Evolutionary conservation across 2,888 invertebrate species (phyloP).

Genomic region (Troides aeacus): DNA sequence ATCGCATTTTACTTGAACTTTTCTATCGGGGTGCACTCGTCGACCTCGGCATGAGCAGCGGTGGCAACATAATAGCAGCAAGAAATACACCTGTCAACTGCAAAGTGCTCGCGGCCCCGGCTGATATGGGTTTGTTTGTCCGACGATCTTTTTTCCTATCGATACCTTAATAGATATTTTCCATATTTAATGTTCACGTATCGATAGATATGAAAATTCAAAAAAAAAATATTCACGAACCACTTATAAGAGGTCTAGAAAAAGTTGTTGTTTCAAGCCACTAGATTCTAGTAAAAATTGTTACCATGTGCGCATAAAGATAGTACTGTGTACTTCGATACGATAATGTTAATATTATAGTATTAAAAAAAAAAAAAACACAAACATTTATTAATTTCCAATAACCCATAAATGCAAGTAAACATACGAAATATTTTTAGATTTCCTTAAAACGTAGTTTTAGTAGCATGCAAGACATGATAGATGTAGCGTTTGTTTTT

Average conservation of each 20-base stretch:
- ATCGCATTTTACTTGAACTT: conserved; percentile 15
- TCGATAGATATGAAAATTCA: background rate
- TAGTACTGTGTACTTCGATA: too few species aligned
- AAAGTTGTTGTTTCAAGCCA: background rate
- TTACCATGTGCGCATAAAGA: too few species aligned
- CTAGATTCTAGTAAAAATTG: too few species aligned
- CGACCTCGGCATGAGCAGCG: conserved; percentile 16
- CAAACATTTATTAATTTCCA: too few species aligned
- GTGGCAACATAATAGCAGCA: conserved; percentile 6
- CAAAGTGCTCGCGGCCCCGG: conserved; percentile 6
- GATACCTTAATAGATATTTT: conserved; percentile 1
- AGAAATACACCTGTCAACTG: conserved; percentile 24
- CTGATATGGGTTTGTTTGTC: conserved; percentile 12
- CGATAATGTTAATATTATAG: too few species aligned
- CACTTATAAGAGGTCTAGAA: background rate
- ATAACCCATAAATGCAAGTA: too few species aligned
- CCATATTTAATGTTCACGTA: background rate
- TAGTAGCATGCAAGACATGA: too few species aligned
- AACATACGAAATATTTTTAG: too few species aligned
- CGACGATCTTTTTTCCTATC: background rate
- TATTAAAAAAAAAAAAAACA: too few species aligned
- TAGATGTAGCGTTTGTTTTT: too few species aligned
- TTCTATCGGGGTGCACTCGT: conserved; percentile 4
- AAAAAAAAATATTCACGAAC: background rate
- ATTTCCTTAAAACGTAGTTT: too few species aligned